Base-by-base conservation (phyloP, 23 tunicate genomes). In the Halocynthia roretzi region DNA sequence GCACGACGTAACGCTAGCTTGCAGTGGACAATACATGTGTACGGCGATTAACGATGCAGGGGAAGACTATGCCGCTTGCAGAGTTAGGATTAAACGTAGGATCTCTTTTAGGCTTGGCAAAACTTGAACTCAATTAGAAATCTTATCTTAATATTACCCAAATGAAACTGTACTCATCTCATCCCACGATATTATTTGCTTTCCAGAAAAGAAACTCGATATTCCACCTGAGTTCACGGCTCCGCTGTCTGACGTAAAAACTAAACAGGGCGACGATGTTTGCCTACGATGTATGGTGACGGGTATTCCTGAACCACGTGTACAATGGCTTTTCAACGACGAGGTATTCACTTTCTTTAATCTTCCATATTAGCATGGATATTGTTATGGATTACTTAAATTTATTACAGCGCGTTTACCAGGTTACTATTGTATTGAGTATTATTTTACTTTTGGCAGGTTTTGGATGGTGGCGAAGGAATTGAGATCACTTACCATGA, bases 21-120 rank as follows among this genome's bases (percentile, higher is more conserved):
- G 80, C 50, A 92, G 87, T 77, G 98, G 98, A 7, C 98, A 92
- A 73, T 92, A 92, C 77, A 92, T 86, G 98, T 92, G 98, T 81
- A 92, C 69, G 62, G 98, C 98, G 7, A 83, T 86, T 8, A 92
- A 92, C 67, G 50, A 79, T 8, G 71, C 70, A 52, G 98, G 98
- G n/a, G 90, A 82, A 52, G 98, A 92, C 54, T 86, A 87, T 6
- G 91, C 83, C 14, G 98, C 98, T 17, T 92, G 98, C 80, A 63
- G 98, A 72, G 98, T 92, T 44, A 56, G 98, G 10, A 84, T 92
- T 54, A 92, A 92, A 86, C 82, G 98, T 92, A 63, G 82, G 98
- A 5, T 0, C 19, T 31, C 44, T 31, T 31, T 31, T 31, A 31
- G 44, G 44, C 44, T 31, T 31, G 44, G 44, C 44, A 31, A 31